Percentiles rank a stretch among this genome's conserved stretches.
Conservation (phyloP, 2,888 invertebrate genomes). For the Zygaena filipendulae region DNA sequence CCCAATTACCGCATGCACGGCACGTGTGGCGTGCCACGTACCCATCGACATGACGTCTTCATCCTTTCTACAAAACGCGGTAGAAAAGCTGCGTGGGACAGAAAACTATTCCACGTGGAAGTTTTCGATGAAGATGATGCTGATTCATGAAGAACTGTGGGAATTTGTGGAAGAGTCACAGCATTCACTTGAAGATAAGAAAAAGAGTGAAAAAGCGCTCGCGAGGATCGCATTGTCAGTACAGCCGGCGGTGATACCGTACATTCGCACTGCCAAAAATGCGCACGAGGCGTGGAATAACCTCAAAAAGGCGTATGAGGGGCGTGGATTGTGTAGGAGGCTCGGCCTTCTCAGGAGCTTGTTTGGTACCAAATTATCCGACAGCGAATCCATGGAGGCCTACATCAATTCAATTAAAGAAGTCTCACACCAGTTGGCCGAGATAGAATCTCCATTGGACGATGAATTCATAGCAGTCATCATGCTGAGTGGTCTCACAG, state of each 20-base stretch:
- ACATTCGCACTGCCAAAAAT: constrained; percentile 8
- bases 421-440: constrained; percentile 10
- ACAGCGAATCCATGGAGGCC: constrained; percentile 7
- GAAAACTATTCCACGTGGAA: constrained; percentile 4
- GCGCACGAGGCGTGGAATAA: constrained; percentile 12
- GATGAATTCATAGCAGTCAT: constrained; percentile 16
- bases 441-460: constrained; percentile 14
- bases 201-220: constrained; percentile 9
- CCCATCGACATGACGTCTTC: too few relatives aligned
- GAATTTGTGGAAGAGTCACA: constrained; percentile 3
- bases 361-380: constrained; percentile 9
- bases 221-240: constrained; percentile 13
- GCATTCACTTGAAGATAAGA: constrained; percentile 1
- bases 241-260: constrained; percentile 3
- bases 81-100: constrained; percentile 1
- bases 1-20: too few relatives aligned
- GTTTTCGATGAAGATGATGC: constrained; percentile 4
- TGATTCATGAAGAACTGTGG: constrained; percentile 12
- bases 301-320: constrained; percentile 13
- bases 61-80: neutral
- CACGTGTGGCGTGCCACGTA: too few relatives aligned
- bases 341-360: constrained; percentile 7
- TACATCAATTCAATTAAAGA: constrained; percentile 11
- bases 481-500: constrained; percentile 15
- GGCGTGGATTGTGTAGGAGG: constrained; percentile 9